These are phyloP conservation scores for Pelobates cultripes DNA, from an alignment of 2,797 vertebrate genomes.

Conservation along the genomic window DNA sequence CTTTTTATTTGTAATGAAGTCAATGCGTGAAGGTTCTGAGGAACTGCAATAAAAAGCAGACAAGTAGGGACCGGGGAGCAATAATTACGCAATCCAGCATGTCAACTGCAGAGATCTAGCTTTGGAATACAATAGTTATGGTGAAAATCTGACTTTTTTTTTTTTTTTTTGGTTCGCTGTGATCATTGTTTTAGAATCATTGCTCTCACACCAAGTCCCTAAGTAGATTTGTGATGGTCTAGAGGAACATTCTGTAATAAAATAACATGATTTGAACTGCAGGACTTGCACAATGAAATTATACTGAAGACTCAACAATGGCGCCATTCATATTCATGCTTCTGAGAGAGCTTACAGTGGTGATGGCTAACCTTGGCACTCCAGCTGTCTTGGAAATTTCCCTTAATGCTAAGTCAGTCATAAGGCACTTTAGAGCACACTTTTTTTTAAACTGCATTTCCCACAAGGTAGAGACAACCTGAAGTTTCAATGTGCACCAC, in stretches of 20 bases:
- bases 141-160: neutral
- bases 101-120: slow-evolving; percentile 1
- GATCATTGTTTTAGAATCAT: slow-evolving; percentile 23
- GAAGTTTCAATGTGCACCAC: no score
- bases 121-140: neutral
- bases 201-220: neutral
- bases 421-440: no score
- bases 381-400: no score
- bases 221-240: neutral
- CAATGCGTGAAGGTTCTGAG: slow-evolving; percentile 11
- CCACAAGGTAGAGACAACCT: no score
- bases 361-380: no score
- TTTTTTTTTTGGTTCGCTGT: neutral
- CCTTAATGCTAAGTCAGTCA: no score
- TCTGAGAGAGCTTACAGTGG: no score
- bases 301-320: neutral
- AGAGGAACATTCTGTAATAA: neutral
- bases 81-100: slow-evolving; percentile 7
- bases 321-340: no score
- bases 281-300: neutral
- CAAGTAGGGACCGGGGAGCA: slow-evolving; percentile 14
- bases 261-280: neutral
- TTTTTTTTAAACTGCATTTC: no score
- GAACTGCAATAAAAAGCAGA: slow-evolving; percentile 20
- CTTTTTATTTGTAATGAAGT: slow-evolving; percentile 29